Evolutionary conservation across 2,113 vertebrate species (phyloP).

Genomic region (Lipotes vexillifer): DNA sequence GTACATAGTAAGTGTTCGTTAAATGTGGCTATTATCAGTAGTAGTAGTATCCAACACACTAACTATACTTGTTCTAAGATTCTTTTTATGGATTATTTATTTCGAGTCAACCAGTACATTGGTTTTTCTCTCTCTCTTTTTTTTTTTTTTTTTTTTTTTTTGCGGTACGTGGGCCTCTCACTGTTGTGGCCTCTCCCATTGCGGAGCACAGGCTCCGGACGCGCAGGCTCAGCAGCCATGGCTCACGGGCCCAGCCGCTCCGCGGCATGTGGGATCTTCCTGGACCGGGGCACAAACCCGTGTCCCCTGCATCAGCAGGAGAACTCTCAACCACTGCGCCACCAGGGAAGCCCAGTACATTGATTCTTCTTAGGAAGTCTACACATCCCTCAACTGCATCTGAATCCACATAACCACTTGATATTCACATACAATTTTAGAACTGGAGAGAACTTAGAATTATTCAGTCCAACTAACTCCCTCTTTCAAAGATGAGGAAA

Average conservation of each 20-base stretch:
- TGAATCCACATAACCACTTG: not conserved
- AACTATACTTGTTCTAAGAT: not conserved
- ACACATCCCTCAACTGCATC: not conserved
- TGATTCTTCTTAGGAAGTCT: slow-evolving; percentile 31
- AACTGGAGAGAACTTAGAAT: not conserved
- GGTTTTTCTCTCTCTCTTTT: not conserved
- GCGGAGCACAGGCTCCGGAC: no score
- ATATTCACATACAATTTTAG: not conserved
- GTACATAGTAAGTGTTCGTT: not conserved
- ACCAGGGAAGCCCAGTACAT: no score
- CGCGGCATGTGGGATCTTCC: no score
- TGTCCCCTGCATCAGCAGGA: no score
- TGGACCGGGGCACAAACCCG: no score
- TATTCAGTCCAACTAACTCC: not conserved
- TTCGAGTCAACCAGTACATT: not conserved
- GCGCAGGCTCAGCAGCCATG: no score
- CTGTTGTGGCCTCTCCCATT: no score
- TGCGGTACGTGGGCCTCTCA: no score
- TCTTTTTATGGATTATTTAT: not conserved
- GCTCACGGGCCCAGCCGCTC: no score
- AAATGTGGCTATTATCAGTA: not conserved
- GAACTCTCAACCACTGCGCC: no score
- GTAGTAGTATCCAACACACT: not conserved
- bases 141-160: no score
- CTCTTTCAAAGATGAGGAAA: slow-evolving; percentile 3